These are phyloP conservation scores for Anneissia japonica DNA, from an alignment of 35 echinoderm and acorn worm species.

Conservation along the genomic window DNA sequence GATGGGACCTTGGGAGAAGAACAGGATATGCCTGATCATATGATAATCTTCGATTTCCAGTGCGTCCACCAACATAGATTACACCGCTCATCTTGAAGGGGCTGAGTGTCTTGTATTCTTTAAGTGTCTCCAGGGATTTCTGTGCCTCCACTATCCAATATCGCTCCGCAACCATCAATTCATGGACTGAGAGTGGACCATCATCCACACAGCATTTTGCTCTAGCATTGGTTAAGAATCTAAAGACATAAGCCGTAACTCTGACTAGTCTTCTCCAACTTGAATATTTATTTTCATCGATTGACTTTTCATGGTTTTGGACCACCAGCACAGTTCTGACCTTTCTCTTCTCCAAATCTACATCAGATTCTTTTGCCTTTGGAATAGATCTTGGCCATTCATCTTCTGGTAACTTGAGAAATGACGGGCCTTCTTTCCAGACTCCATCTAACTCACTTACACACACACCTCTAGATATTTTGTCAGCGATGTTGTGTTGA, in stretches of 20 bases:
- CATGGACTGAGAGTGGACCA: not conserved
- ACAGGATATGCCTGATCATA: constrained; percentile 8
- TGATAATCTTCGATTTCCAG: not conserved
- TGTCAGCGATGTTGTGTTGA: constrained; percentile 56
- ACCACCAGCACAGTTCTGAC: constrained; percentile 5
- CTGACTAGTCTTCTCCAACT: constrained; percentile 45
- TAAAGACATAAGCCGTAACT: constrained; percentile 67
- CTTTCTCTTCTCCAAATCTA: constrained; percentile 3
- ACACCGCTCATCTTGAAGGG: not conserved
- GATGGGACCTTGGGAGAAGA: constrained; percentile 18
- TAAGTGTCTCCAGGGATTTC: not conserved
- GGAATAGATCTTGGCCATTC: constrained; percentile 34
- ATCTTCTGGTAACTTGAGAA: constrained; percentile 38
- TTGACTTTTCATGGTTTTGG: not conserved
- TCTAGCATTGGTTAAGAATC: constrained; percentile 40
- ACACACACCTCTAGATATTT: constrained; percentile 48
- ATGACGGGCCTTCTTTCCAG: constrained; percentile 51
- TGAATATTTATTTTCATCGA: constrained; percentile 38
- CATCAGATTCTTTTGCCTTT: not conserved
- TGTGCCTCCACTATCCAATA: not conserved
- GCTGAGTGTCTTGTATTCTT: not conserved
- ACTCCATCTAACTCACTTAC: not conserved
- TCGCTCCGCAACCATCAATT: not conserved
- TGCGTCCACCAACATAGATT: not conserved
- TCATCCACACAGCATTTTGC: constrained; percentile 13